phyloP scores from a whole-genome alignment of 2,797 vertebrate genomes.

The Phalloptychus januarius region DNA sequence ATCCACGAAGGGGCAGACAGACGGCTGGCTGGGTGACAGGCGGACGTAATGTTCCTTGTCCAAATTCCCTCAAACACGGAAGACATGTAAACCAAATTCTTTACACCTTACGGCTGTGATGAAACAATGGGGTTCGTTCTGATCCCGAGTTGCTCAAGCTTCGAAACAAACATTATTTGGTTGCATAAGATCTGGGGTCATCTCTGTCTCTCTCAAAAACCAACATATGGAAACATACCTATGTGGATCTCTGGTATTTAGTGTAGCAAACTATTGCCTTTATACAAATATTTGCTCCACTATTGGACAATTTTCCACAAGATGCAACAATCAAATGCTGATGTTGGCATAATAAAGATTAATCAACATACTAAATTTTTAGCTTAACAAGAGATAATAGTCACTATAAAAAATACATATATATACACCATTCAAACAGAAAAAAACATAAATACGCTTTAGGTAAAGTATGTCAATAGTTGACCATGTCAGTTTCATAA shows the following conservation, averaged over 20 bases:
- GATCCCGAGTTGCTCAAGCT: background rate
- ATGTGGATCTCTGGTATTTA: conserved; percentile 3
- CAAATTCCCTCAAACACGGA: background rate
- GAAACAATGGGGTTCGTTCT: background rate
- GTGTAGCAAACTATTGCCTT: background rate
- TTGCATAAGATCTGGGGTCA: background rate
- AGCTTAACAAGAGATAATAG: background rate
- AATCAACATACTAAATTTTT: background rate
- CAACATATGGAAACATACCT: background rate
- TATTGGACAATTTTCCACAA: background rate
- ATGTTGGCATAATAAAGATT: background rate
- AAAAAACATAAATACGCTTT: background rate
- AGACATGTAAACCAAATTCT: background rate
- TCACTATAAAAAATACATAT: background rate
- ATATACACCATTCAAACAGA: background rate
- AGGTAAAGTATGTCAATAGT: background rate
- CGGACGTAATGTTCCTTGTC: background rate
- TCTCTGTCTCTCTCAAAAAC: background rate
- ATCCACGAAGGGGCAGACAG: background rate
- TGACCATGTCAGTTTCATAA: background rate
- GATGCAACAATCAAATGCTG: background rate
- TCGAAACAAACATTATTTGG: background rate
- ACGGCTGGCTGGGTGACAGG: background rate
- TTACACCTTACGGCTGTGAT: background rate
- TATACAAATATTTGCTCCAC: background rate